These are phyloP conservation scores for Bergia puertoricense DNA, from an alignment of 92 coral and sea anemone species.

Conservation along the genomic window DNA sequence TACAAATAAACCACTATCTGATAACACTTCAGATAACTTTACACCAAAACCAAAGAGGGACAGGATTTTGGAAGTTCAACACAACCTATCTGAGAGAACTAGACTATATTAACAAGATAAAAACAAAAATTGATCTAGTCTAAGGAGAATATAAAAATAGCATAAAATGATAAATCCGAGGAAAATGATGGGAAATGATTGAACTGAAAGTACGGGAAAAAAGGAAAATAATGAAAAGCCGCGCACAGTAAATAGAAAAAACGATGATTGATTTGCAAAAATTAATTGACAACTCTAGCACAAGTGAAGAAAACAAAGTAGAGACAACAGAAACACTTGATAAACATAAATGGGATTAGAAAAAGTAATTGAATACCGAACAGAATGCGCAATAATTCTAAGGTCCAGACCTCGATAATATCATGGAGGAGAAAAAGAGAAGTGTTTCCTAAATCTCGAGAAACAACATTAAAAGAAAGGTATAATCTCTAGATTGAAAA, in stretches of 20 bases:
- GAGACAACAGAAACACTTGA: background rate
- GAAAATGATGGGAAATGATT: background rate
- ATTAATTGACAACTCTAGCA: background rate
- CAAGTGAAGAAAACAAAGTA: background rate
- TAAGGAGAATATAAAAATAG: background rate
- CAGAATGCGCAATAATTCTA: background rate
- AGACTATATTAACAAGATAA: background rate
- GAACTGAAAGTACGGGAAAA: background rate
- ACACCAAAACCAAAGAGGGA: slow-evolving; percentile 5
- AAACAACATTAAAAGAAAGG: too few species aligned
- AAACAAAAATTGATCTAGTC: background rate
- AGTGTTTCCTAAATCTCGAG: background rate
- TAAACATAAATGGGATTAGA: background rate
- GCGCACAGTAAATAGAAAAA: background rate
- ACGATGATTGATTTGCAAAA: background rate
- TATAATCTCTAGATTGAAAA: too few species aligned
- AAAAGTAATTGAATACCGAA: background rate
- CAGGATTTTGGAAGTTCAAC: background rate
- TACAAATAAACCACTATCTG: slow-evolving; percentile 2
- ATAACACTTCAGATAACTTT: background rate
- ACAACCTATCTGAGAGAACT: background rate
- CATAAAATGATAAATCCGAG: background rate
- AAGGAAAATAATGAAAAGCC: background rate
- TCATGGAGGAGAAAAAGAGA: too few species aligned
- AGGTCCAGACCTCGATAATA: background rate